A percentile compares a stretch with the other conserved stretches of the same genome.
These are phyloP conservation scores for Lepidocolaptes lacrymiger DNA, from an alignment of 2,797 vertebrate species.

Conservation along the genomic window DNA sequence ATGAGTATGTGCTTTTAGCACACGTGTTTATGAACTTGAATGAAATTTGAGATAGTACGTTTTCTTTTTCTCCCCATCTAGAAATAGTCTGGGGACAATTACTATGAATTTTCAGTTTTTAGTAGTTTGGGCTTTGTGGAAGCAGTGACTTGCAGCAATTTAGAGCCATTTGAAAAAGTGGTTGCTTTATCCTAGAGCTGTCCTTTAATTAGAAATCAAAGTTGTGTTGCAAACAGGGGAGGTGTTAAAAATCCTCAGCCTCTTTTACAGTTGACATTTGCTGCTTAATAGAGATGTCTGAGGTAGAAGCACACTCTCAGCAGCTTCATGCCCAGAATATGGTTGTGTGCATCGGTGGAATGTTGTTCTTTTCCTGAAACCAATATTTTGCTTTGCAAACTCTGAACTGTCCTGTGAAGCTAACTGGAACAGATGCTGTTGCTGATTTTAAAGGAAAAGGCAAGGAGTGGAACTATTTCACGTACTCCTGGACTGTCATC, in stretches of 20 bases:
- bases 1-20: background rate
- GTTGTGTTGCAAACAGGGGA: background rate
- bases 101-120: background rate
- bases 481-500: background rate
- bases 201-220: slow-evolving; percentile 18
- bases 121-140: background rate
- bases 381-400: background rate
- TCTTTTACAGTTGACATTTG: background rate
- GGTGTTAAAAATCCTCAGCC: background rate
- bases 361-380: slow-evolving; percentile 6
- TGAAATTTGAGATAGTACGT: background rate
- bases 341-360: background rate
- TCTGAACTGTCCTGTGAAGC: background rate
- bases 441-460: background rate
- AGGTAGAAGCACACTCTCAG: background rate
- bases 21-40: background rate
- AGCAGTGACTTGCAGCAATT: background rate
- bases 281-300: background rate
- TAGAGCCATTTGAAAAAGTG: background rate
- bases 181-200: background rate
- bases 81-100: background rate
- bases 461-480: background rate
- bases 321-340: background rate
- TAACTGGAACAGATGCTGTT: background rate
- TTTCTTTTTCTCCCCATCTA: background rate